Conservation (phyloP, 2,113 vertebrate species). For the Grus americana region DNA sequence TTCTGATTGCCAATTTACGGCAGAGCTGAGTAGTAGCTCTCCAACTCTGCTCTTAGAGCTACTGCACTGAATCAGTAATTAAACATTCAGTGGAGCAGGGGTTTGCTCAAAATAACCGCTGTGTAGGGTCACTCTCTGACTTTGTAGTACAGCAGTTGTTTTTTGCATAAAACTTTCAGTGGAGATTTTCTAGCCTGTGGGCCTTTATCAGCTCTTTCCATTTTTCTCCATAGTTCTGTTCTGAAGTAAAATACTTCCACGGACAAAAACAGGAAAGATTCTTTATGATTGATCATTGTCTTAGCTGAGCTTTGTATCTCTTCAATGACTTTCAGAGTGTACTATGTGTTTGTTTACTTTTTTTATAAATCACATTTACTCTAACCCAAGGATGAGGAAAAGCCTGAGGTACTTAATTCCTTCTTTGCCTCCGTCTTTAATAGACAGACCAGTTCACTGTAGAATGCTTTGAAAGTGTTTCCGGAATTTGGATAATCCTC, state of each 20-base stretch:
- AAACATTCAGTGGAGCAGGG: neutral
- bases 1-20: neutral
- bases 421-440: too few relatives aligned
- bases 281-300: neutral
- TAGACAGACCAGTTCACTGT: too few relatives aligned
- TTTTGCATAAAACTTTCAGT: neutral
- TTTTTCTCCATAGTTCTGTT: neutral
- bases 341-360: neutral
- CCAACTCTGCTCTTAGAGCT: neutral
- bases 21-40: neutral
- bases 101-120: neutral
- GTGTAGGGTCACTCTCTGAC: neutral
- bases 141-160: neutral
- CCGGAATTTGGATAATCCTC: neutral
- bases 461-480: neutral
- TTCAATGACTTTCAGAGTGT: neutral
- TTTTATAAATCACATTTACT: neutral
- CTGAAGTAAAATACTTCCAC: neutral
- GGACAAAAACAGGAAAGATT: neutral
- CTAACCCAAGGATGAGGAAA: neutral
- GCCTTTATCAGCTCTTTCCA: neutral
- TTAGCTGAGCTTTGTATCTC: neutral
- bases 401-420: too few relatives aligned
- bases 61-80: neutral
- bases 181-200: neutral